These are phyloP conservation scores for Apis florea DNA, from an alignment of 1,140 invertebrate species.

Conservation along the genomic window DNA sequence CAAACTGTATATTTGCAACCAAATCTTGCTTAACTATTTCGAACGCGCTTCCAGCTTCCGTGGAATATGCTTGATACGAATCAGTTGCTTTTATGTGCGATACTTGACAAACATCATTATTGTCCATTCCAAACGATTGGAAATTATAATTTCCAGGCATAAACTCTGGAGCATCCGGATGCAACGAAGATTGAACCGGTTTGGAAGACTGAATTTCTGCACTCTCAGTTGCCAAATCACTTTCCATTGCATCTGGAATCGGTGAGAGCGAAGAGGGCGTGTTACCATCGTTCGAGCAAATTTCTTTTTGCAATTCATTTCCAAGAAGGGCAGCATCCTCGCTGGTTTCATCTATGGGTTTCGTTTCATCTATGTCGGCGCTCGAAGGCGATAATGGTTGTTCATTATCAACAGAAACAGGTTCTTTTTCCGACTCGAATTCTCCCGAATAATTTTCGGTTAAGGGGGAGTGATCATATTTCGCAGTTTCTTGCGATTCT, in stretches of 20 bases:
- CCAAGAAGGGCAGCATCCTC: background rate
- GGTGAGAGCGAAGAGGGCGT: constrained; percentile 33
- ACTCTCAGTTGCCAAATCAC: background rate
- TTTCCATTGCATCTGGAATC: background rate
- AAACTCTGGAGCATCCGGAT: background rate
- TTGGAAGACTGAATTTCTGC: background rate
- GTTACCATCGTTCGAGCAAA: background rate
- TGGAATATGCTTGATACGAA: background rate
- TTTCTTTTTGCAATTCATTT: background rate
- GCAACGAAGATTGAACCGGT: rapidly evolving
- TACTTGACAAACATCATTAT: background rate
- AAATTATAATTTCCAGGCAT: background rate
- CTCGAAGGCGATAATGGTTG: constrained; percentile 9
- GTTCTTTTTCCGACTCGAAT: constrained; percentile 26
- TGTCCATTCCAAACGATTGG: background rate
- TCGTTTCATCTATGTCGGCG: constrained; percentile 27
- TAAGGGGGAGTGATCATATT: constrained; percentile 7
- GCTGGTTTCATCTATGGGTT: constrained; percentile 25
- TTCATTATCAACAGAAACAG: constrained; percentile 5
- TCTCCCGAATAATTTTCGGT: constrained; percentile 31
- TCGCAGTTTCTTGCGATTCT: background rate
- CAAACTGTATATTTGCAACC: too few species aligned
- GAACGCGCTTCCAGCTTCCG: background rate
- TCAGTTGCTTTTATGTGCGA: background rate
- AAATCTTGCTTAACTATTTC: background rate